Base-by-base conservation (phyloP, 2,888 invertebrate species). In the Formica aserva region DNA sequence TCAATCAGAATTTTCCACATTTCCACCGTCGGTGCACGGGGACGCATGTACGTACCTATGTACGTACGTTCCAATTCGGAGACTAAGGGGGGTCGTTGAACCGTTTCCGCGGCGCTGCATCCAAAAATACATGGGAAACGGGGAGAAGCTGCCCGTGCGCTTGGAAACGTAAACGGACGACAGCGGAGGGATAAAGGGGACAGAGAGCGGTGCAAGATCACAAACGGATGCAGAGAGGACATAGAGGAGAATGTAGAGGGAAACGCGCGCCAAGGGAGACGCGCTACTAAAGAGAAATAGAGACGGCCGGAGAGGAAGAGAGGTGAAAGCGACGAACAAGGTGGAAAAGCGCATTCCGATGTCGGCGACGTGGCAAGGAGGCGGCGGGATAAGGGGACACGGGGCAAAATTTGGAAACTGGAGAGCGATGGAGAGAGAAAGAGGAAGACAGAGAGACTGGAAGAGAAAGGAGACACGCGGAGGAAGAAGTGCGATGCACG, bases 101-200 rank as follows among this genome's bases (percentile, higher is more conserved):
- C 91, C 87, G 83, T 87, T 90, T 85, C 84, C 85, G 80, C 84
- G 55, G 38, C 67, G 82, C 83, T 57, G 69, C 60, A 82, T 86
- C 91, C 91, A 89, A 89, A 91, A 91, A 91, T 91, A 91, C 89
- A 80, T 76, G 78, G 67, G 83, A 85, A 85, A 82, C 82, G 86
- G 82, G 67, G 82, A 66, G 78, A 57, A 78, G 76, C 69, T 82
- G 76, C 82, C 75, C 82, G 67, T 84, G 72, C 82, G 90, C 87
- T 85, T 82, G 82, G 87, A 74, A 88, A 78, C 80, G 87, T 75
- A 86, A 85, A 90, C 90, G 71, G 85, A 84, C 83, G 84, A 82
- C 85, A 52, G 52, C 22, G 13, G 45, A 35, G 74, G 62, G 41
- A 72, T 52, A 74, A 62, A 62, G 57, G 57, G 57, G 69, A 69